Evolutionary conservation across 2,113 vertebrate species (phyloP).

Genomic region (Sterrhoptilus dennistouni): DNA sequence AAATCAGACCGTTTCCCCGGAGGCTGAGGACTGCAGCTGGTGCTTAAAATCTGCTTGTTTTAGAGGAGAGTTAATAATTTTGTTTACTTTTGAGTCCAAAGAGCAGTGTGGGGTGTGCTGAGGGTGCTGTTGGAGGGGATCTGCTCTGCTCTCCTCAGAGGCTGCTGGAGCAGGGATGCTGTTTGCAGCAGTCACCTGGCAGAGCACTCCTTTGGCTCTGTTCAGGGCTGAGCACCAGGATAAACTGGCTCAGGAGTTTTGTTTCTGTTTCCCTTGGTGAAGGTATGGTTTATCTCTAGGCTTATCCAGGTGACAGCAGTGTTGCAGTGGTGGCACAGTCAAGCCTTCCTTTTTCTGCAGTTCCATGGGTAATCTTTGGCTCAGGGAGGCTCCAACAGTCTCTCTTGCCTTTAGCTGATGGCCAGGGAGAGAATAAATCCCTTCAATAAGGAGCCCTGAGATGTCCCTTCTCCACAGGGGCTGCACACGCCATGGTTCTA

Average conservation of each 20-base stretch:
- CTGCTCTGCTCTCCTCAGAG: background rate
- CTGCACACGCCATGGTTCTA: background rate
- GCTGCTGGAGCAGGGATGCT: background rate
- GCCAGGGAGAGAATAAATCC: background rate
- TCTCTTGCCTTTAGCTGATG: background rate
- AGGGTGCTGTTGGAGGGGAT: background rate
- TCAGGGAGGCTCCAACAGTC: background rate
- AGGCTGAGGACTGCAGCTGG: conserved; percentile 43
- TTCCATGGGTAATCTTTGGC: background rate
- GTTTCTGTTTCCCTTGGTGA: background rate
- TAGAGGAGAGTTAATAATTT: background rate
- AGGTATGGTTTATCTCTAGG: background rate
- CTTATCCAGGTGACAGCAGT: background rate
- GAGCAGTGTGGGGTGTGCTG: background rate
- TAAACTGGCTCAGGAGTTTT: background rate
- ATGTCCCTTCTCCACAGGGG: background rate
- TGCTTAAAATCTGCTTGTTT: background rate
- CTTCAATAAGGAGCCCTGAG: background rate
- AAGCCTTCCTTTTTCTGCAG: background rate
- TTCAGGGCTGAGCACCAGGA: background rate
- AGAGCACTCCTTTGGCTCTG: background rate
- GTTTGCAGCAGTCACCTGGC: background rate
- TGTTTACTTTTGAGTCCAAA: conserved; percentile 1
- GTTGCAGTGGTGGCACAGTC: background rate
- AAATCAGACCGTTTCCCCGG: background rate